These are phyloP conservation scores for Timema cristinae DNA, from an alignment of 2,888 invertebrate species.

Conservation along the genomic window DNA sequence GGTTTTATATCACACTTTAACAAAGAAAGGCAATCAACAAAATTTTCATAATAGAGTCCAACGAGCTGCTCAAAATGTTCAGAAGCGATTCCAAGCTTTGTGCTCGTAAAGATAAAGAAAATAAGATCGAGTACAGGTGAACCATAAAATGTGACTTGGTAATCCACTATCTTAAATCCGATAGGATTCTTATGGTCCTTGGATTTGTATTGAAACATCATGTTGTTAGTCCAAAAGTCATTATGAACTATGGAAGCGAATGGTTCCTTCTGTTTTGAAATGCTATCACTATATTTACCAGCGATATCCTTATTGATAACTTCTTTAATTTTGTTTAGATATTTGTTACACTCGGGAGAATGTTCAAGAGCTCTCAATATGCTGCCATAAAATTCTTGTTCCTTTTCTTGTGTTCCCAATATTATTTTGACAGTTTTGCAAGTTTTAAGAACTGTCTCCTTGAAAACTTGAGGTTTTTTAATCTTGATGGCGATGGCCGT, in stretches of 20 bases:
- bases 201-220: slow-evolving; percentile 41
- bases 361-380: not conserved
- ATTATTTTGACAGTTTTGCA: slow-evolving; percentile 20
- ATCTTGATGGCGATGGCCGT: slow-evolving; percentile 37
- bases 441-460: slow-evolving; percentile 35
- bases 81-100: slow-evolving; percentile 38
- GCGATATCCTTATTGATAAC: slow-evolving; percentile 39
- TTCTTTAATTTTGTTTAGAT: slow-evolving; percentile 34
- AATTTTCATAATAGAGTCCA: slow-evolving; percentile 40
- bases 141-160: slow-evolving; percentile 40
- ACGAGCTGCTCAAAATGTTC: slow-evolving; percentile 40
- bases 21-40: slow-evolving; percentile 37
- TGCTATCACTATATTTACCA: slow-evolving; percentile 31
- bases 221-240: slow-evolving; percentile 46
- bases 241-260: slow-evolving; percentile 42
- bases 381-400: not conserved
- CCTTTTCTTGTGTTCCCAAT: too few relatives aligned
- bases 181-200: slow-evolving; percentile 28
- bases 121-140: slow-evolving; percentile 42
- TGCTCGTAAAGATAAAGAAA: slow-evolving; percentile 43
- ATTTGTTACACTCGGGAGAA: not conserved
- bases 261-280: slow-evolving; percentile 33
- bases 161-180: slow-evolving; percentile 44
- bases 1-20: slow-evolving; percentile 38
- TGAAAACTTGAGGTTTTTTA: slow-evolving; percentile 40